Base-by-base conservation (phyloP, 2,888 invertebrate species). In the Metopia argyrocephala region DNA sequence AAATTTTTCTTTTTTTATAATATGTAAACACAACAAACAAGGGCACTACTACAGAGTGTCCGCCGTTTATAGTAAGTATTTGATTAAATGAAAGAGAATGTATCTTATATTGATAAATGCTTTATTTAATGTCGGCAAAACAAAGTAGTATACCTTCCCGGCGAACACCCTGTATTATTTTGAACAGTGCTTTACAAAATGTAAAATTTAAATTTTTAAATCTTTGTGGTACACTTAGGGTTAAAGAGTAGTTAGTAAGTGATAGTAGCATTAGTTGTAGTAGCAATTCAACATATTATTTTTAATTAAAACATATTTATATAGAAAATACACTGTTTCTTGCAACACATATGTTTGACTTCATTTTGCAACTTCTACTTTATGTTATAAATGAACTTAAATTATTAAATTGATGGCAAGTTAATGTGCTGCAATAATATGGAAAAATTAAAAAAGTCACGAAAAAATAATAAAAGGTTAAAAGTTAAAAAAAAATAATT, bases 291-390 rank as follows among this genome's bases (percentile, higher is more conserved):
- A 46, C 23, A 23, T 45, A 25, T 25, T 46, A 15, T 50, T 48
- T 46, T 50, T 50, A 27, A 64, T 25, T 64, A 48, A 48, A 65
- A 21, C 20, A n/a, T n/a, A 52, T 65, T 50, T 31, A 21, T 38
- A 38, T 12, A 38, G 15, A 38, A 38, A 38, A 38, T 2, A 31
- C 6, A 38, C 12, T 38, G 38, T 38, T 15, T 38, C 12, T 15
- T 15, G 15, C 15, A 12, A 38, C 15, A 38, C 38, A 59, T 5
- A 28, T 27, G 31, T 50, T 27, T 57, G 61, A 38, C 48, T 70
- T 59, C 28, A 70, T 59, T 48, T 52, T 28, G 48, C 57, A 48
- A n/a, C n/a, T 23, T 61, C 21, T 45, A 66, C 18, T 66, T 66
- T 18, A 56, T n/a, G 9, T 54, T n/a, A 28, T 25, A 64, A 64